Evolutionary conservation across 2,797 vertebrate genomes (phyloP), one percentile per base, ranked within the genome.

Genomic region (Tenualosa ilisha): DNA sequence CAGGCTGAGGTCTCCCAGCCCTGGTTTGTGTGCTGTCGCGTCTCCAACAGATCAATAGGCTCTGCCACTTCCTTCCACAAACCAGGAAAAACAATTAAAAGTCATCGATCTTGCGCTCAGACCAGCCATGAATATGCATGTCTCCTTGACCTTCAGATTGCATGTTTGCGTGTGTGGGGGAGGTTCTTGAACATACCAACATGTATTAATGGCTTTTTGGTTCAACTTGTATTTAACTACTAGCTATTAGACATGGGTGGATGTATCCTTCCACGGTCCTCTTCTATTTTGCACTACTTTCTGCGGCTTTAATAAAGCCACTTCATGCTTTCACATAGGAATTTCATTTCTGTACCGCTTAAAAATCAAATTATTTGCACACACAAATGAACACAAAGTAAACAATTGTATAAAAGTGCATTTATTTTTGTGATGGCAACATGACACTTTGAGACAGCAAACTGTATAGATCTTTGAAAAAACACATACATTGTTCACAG

Each of bases 61-160:
- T 94, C 96, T 95, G 96, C 96, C 97, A 97, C 95, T 96, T 97
- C 96, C 95, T 96, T 96, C 96, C 95, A 96, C 95, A 96, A 96
- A 96, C 96, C 96, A 95, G 97, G 96, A 97, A 98, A 97, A 98
- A 98, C 97, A 98, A 98, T 98, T 98, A 98, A 98, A 97, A 97
- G 92, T 93, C 87, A 98, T 98, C 96, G 97, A 98, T 98, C 96
- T 94, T 92, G 94, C 95, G 96, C 95, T 94, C 93, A 31, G 93
- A 95, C 95, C 95, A 86, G 83, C 86, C 96, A 97, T 98, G 97
- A 98, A 98, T 98, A 98, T 99, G 97, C 98, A 98, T 97, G 96
- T 96, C 95, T 96, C 96, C 97, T 97, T 98, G 97, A 98, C 97
- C 97, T 98, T 98, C 87, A 90, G 90, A 91, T 75, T 37, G 68